These are phyloP conservation scores for Cephonodes hylas DNA, from an alignment of 2,888 invertebrate species.

Conservation along the genomic window DNA sequence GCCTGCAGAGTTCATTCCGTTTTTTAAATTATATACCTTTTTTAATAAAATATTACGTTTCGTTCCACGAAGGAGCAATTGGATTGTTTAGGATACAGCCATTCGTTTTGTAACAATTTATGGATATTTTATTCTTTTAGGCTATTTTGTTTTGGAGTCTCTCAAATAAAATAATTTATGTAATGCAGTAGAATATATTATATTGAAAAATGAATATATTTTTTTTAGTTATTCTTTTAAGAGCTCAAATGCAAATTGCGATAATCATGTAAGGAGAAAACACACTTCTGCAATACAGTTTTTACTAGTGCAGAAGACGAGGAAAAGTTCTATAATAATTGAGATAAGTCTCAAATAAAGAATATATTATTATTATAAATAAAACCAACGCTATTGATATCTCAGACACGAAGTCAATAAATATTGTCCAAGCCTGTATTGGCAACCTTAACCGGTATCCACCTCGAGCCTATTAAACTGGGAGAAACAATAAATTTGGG, in stretches of 20 bases:
- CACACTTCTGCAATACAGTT: no score
- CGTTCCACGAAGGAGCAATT: not conserved
- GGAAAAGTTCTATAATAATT: no score
- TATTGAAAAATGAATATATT: no score
- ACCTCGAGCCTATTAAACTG: slow-evolving; percentile 13
- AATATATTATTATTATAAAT: no score
- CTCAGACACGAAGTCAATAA: not conserved
- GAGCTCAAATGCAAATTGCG: no score
- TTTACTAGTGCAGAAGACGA: no score
- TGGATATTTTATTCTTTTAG: not conserved
- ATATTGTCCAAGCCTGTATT: not conserved
- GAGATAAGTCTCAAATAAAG: no score
- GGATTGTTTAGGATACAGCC: not conserved
- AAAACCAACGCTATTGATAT: not conserved
- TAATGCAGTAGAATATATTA: no score
- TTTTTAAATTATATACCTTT: not conserved
- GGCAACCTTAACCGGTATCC: not conserved
- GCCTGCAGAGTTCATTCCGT: not conserved
- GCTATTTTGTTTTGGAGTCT: not conserved
- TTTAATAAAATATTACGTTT: not conserved
- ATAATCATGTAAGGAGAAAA: no score
- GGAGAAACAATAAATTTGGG: slow-evolving; percentile 52
- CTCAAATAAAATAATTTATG: not conserved
- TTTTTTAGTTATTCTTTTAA: no score
- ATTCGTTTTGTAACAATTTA: not conserved